These are phyloP conservation scores for Clanis bilineata DNA, from an alignment of 2,888 invertebrate species.

Conservation along the genomic window DNA sequence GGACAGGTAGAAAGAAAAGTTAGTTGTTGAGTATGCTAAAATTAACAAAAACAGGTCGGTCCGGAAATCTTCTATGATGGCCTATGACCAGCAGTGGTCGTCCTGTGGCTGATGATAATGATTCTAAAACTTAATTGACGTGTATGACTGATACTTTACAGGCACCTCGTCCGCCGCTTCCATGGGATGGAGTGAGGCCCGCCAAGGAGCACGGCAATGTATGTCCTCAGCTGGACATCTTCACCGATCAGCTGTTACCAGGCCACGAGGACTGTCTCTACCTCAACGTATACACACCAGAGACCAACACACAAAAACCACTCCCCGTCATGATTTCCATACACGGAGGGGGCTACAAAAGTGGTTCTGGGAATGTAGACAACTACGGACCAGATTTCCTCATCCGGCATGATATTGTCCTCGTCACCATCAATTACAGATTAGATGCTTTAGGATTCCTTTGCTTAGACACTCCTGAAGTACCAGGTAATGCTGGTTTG, in stretches of 20 bases:
- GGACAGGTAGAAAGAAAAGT: no score
- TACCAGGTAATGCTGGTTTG: constrained; percentile 53
- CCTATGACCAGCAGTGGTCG: no score
- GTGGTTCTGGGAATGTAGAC: constrained; percentile 46
- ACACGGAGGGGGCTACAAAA: constrained; percentile 50
- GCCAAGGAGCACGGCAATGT: constrained; percentile 42
- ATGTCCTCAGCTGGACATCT: constrained; percentile 45
- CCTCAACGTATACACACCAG: constrained; percentile 52
- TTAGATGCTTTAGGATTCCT: constrained; percentile 48
- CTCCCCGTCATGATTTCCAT: constrained; percentile 56
- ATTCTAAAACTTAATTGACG: no score
- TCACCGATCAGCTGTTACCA: constrained; percentile 27
- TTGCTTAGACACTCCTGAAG: constrained; percentile 44
- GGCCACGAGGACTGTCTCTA: constrained; percentile 55
- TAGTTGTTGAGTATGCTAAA: no score
- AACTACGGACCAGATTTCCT: constrained; percentile 53
- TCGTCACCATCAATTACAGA: constrained; percentile 56
- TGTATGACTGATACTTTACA: constrained; percentile 30
- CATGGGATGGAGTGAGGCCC: constrained; percentile 46
- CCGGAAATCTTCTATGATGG: no score
- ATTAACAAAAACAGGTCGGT: no score
- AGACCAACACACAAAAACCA: constrained; percentile 29
- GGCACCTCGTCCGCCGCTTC: constrained; percentile 46
- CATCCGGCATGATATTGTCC: constrained; percentile 43
- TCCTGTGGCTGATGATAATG: no score